Conservation (phyloP, 2,888 invertebrate species). For the Strigamia maritima region DNA sequence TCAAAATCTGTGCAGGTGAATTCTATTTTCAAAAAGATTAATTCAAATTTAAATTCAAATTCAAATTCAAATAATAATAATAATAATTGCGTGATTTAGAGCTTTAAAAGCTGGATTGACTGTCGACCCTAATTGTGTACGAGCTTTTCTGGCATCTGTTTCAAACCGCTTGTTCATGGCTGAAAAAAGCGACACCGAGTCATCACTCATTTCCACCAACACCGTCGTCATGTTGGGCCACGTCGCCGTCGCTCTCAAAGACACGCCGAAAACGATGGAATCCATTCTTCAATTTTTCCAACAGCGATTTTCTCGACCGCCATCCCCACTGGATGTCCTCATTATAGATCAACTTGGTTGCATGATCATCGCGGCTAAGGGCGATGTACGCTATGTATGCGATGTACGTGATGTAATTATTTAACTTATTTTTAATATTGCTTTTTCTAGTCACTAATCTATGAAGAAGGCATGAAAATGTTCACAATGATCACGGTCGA, state of each 20-base stretch:
- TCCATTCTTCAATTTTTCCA: slow-evolving; percentile 95
- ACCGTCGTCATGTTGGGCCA: slow-evolving; percentile 97
- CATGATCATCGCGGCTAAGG: slow-evolving; percentile 87
- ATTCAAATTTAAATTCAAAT: too few species aligned
- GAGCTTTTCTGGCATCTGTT: slow-evolving; percentile 91
- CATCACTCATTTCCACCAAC: slow-evolving; percentile 88
- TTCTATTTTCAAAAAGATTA: background rate
- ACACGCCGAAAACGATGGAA: slow-evolving; percentile 89
- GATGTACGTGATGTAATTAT: too few species aligned
- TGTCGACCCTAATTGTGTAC: slow-evolving; percentile 87
- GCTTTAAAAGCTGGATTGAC: slow-evolving; percentile 85
- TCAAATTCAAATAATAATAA: background rate
- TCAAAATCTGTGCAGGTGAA: slow-evolving; percentile 79
- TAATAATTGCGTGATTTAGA: slow-evolving; percentile 48
- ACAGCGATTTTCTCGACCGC: slow-evolving; percentile 87
- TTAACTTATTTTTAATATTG: background rate
- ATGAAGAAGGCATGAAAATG: slow-evolving; percentile 97
- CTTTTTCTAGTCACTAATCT: slow-evolving; percentile 58
- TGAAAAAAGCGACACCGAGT: slow-evolving; percentile 64
- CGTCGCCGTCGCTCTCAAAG: slow-evolving; percentile 89
- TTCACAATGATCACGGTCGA: slow-evolving; percentile 88
- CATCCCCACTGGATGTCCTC: slow-evolving; percentile 83
- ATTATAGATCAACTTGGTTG: slow-evolving; percentile 97
- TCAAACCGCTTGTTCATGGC: slow-evolving; percentile 93
- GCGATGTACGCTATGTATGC: slow-evolving; percentile 62